phyloP scores from a whole-genome alignment of 2,113 vertebrate genomes.

The Geothlypis trichas region DNA sequence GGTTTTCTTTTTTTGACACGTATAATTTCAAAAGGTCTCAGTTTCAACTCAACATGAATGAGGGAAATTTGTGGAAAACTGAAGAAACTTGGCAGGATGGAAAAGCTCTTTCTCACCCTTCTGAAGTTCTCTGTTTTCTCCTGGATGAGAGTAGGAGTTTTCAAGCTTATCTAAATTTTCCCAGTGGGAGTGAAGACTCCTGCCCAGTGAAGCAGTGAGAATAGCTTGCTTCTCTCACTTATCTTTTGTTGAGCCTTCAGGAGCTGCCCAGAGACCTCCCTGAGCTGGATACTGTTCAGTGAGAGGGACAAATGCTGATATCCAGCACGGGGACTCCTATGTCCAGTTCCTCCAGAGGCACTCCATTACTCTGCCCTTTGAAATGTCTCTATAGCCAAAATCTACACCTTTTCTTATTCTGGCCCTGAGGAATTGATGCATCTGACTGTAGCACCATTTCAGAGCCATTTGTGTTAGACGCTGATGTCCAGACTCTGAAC shows the following conservation, averaged over 20 bases:
- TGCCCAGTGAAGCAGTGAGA: background rate
- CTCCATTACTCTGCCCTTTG: background rate
- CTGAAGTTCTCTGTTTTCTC: conserved; percentile 18
- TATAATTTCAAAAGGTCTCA: conserved; percentile 13
- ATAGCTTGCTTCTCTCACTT: conserved; percentile 18
- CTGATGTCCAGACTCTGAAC: background rate
- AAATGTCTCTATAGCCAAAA: background rate
- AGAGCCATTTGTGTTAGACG: background rate
- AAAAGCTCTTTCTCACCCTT: conserved; percentile 14
- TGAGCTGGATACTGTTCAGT: background rate
- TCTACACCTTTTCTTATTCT: background rate
- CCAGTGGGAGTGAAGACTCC: conserved; percentile 18
- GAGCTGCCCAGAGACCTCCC: background rate
- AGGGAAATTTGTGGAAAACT: conserved; percentile 9
- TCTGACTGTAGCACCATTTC: background rate
- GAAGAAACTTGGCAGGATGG: background rate
- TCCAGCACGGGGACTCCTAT: background rate
- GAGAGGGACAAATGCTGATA: background rate
- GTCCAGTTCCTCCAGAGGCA: background rate
- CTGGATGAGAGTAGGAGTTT: background rate
- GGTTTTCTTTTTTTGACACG: conserved; percentile 16
- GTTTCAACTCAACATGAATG: background rate
- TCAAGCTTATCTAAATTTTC: conserved; percentile 37
- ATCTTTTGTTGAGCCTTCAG: conserved; percentile 10
- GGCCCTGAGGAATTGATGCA: background rate